Conservation (phyloP, 2,888 invertebrate genomes). For the Pegoplata infirma region DNA sequence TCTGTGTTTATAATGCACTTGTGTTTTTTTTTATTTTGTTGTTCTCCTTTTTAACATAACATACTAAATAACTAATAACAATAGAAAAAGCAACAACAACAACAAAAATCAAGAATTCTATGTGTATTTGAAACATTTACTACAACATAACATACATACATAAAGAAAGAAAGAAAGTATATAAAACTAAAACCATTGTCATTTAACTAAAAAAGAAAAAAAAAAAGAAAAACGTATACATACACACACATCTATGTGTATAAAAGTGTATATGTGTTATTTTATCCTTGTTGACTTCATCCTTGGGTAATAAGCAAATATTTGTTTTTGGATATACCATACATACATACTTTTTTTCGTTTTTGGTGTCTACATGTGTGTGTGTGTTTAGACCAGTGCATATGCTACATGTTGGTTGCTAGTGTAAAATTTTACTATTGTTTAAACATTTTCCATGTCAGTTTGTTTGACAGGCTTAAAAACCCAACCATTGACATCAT, state of each 20-base stretch:
- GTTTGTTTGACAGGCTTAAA: constrained; percentile 15
- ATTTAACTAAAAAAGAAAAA: neutral
- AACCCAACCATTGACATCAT: constrained; percentile 45
- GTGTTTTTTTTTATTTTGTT: constrained; percentile 9
- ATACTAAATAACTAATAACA: constrained; percentile 31
- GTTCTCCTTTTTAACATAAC: too few relatives aligned
- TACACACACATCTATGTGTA: neutral
- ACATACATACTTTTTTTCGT: constrained; percentile 26
- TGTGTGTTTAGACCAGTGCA: constrained; percentile 34
- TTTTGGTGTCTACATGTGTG: constrained; percentile 7
- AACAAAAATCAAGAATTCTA: too few relatives aligned
- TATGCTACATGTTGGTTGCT: neutral
- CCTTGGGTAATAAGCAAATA: constrained; percentile 55
- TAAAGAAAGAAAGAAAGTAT: too few relatives aligned
- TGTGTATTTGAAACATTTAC: neutral
- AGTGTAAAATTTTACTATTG: constrained; percentile 13
- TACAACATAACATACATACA: neutral
- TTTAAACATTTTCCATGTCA: constrained; percentile 13
- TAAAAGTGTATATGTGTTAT: constrained; percentile 14
- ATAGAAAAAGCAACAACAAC: constrained; percentile 16
- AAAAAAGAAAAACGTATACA: neutral
- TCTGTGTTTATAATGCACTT: constrained; percentile 26
- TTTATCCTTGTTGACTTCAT: constrained; percentile 48
- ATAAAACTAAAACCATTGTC: neutral
- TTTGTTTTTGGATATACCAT: constrained; percentile 55